Conservation (phyloP, 1,140 invertebrate species). For the Semibalanus balanoides region DNA sequence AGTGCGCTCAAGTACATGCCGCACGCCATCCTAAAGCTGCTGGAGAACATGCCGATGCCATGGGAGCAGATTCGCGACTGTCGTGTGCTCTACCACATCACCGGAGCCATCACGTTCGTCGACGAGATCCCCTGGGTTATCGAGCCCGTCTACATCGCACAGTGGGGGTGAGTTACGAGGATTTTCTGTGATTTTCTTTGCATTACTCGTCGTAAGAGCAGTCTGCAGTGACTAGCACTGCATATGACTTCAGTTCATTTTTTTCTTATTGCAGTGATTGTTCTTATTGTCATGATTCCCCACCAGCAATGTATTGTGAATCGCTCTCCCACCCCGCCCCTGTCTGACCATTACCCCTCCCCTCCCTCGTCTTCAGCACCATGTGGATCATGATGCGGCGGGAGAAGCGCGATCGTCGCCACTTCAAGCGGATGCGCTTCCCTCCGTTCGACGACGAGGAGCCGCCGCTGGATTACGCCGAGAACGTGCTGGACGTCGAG, state of each 20-base stretch:
- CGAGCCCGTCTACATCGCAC: slow-evolving; percentile 96
- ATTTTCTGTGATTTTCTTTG: too few relatives aligned
- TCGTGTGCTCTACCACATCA: slow-evolving; percentile 74
- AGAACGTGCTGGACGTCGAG: slow-evolving; percentile 98
- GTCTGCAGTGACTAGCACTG: too few relatives aligned
- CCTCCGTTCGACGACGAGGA: slow-evolving; percentile 99
- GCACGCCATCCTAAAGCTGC: slow-evolving; percentile 93
- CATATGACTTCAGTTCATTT: too few relatives aligned
- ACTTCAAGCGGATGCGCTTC: slow-evolving; percentile 99
- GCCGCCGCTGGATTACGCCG: slow-evolving; percentile 96
- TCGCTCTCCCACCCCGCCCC: too few relatives aligned
- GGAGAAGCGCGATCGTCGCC: slow-evolving; percentile 94
- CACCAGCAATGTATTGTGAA: too few relatives aligned
- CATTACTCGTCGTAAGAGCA: too few relatives aligned
- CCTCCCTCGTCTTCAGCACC: slow-evolving; percentile 28
- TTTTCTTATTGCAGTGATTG: too few relatives aligned
- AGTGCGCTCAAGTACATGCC: slow-evolving; percentile 96
- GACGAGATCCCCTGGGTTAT: slow-evolving; percentile 99
- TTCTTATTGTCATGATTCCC: too few relatives aligned
- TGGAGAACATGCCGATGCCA: slow-evolving; percentile 99
- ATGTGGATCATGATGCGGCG: slow-evolving; percentile 99
- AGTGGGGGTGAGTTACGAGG: slow-evolving; percentile 63
- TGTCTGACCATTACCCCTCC: too few relatives aligned
- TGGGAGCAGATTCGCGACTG: slow-evolving; percentile 97
- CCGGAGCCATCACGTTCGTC: slow-evolving; percentile 99